Base-by-base conservation (phyloP, 2,888 invertebrate species). In the Conomelus anceps region DNA sequence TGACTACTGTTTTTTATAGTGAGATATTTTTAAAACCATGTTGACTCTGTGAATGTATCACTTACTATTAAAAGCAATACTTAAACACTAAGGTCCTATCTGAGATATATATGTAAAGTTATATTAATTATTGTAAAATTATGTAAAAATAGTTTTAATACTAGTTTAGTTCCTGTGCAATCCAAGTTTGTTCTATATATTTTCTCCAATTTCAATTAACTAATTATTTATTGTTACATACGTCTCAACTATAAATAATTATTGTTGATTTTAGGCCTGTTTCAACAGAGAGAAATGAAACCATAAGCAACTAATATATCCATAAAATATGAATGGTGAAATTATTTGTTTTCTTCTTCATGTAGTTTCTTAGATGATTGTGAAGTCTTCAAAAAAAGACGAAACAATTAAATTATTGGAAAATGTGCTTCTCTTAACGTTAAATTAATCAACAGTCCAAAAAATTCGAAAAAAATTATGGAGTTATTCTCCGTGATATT, bases 1-100 rank as follows among this genome's bases (percentile, higher is more conserved):
- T 20, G 17, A 41, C 41, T 41, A 41, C 41, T 41, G 41, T 41
- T 41, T 26, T 87, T 87, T 41, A 87, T 87, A 87, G 87, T 87
- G 87, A 87, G 87, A 87, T 87, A 87, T 34, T 87, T 41, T 34
- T 89, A 89, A 89, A 88, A 86, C 86, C 63, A 88, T 89, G 89
- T 88, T 89, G 88, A 86, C 86, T 87, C 34, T 87, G 41, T 87
- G 87, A 89, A 89, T 88, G 89, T 89, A 41, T 17, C 17, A 41
- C 41, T 89, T 84, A 89, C 89, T 89, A 88, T 86, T 88, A 89
- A 88, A 89, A 89, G 89, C 89, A 89, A 89, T 89, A 89, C 89
- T 89, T 89, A 89, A 86, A 89, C 89, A 88, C 88, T 89, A 89
- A 89, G 89, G 85, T 88, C 89, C 89, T 88, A 88, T 89, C 86